Evolutionary conservation across 92 coral and sea anemone genomes (phyloP).

Genomic region (Zoanthus gigantus): DNA sequence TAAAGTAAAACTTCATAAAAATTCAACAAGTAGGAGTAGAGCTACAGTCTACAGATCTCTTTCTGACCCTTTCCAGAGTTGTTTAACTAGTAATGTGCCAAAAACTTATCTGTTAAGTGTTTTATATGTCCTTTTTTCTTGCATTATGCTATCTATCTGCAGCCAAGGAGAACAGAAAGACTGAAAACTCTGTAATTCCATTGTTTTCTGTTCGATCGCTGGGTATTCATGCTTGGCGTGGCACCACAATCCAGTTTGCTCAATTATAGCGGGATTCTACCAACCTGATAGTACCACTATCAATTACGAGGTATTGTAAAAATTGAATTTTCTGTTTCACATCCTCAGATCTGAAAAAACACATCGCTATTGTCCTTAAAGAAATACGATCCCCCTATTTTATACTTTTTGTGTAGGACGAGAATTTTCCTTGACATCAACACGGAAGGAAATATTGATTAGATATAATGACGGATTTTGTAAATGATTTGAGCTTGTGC

Average conservation of each 20-base stretch:
- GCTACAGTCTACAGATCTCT: no score
- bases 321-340: not conserved
- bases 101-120: not conserved
- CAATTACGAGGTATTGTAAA: constrained; percentile 20
- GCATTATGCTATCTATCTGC: constrained; percentile 4
- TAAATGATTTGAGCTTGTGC: no score
- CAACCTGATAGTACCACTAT: not conserved
- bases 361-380: not conserved
- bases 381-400: no score
- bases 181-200: constrained; percentile 4
- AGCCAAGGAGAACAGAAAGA: constrained; percentile 12
- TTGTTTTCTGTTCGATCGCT: constrained; percentile 42
- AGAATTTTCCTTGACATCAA: no score
- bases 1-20: no score
- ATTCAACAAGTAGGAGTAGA: no score
- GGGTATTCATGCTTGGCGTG: constrained; percentile 56
- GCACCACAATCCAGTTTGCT: constrained; percentile 54
- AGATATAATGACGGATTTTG: no score
- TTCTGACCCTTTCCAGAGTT: no score
- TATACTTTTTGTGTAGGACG: no score
- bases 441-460: no score
- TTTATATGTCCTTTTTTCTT: not conserved
- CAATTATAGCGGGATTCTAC: constrained; percentile 23
- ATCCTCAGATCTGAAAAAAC: not conserved
- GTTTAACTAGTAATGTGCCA: no score